These are phyloP conservation scores for Aphelenchoides bicaudatus DNA, from an alignment of 2,888 invertebrate species.

Conservation along the genomic window DNA sequence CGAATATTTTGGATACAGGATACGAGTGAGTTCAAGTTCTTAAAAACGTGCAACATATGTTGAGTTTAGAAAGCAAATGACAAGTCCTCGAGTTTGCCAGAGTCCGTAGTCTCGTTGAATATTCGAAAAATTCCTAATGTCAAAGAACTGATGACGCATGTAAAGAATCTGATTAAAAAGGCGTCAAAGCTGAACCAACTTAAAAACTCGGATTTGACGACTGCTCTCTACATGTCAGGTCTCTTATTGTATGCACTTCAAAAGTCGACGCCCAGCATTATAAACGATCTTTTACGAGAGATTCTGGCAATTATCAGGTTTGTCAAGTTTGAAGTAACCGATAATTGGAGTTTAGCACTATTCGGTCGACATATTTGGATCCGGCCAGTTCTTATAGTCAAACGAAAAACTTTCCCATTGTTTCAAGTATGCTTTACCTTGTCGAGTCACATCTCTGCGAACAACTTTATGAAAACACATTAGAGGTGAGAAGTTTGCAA, in stretches of 20 bases:
- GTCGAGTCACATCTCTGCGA: not conserved
- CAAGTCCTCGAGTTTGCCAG: not conserved
- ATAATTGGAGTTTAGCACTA: not conserved
- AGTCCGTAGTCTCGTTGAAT: conserved; percentile 3
- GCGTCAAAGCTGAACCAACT: not conserved
- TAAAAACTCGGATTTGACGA: not conserved
- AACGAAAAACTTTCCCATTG: not conserved
- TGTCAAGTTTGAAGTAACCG: not conserved
- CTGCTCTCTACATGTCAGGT: not conserved
- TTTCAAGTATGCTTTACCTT: not conserved
- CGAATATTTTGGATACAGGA: conserved; percentile 2
- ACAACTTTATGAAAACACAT: not conserved
- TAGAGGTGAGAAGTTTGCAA: not conserved
- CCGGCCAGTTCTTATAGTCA: not conserved
- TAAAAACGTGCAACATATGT: not conserved
- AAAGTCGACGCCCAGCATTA: not conserved
- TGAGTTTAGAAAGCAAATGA: no score
- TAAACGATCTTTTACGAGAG: not conserved
- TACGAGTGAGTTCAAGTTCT: not conserved
- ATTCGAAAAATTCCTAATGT: not conserved
- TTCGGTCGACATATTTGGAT: not conserved
- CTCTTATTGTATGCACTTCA: not conserved
- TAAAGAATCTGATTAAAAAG: not conserved
- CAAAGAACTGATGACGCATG: conserved; percentile 6
- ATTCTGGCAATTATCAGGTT: not conserved